These are phyloP conservation scores for Pyrocoelia pectoralis DNA, from an alignment of 2,888 invertebrate species.

Conservation along the genomic window DNA sequence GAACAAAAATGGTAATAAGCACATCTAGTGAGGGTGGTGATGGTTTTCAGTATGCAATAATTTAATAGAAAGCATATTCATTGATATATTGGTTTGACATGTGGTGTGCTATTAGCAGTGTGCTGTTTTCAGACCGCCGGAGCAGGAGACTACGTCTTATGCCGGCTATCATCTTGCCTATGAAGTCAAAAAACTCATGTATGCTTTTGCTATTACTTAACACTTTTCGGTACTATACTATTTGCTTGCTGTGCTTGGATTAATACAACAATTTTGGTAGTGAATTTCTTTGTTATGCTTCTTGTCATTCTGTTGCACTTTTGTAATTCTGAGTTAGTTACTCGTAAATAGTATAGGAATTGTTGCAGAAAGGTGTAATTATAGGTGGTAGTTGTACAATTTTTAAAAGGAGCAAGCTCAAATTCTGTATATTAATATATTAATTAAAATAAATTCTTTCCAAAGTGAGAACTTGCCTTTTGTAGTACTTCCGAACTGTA, in stretches of 20 bases:
- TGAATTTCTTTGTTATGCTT: conserved; percentile 20
- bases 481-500: conserved; percentile 25
- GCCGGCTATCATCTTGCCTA: conserved; percentile 99
- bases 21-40: conserved; percentile 33
- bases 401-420: conserved; percentile 2
- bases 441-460: not conserved
- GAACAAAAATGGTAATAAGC: not conserved
- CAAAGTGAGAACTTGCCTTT: not conserved
- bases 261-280: not conserved
- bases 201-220: conserved; percentile 71
- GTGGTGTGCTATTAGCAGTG: conserved; percentile 60
- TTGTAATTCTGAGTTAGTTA: not conserved
- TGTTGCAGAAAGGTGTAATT: not conserved
- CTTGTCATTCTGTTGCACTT: conserved; percentile 22
- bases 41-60: conserved; percentile 22
- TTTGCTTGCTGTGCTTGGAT: conserved; percentile 45
- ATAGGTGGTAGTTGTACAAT: not conserved
- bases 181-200: conserved; percentile 99
- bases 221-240: conserved; percentile 50
- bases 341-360: not conserved
- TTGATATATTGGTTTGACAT: conserved; percentile 45
- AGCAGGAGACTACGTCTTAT: conserved; percentile 91
- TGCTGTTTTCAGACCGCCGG: conserved; percentile 87
- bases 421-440: not conserved
- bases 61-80: conserved; percentile 18